Evolutionary conservation across 2,888 invertebrate species (phyloP).

Genomic region (Diaperis boleti): DNA sequence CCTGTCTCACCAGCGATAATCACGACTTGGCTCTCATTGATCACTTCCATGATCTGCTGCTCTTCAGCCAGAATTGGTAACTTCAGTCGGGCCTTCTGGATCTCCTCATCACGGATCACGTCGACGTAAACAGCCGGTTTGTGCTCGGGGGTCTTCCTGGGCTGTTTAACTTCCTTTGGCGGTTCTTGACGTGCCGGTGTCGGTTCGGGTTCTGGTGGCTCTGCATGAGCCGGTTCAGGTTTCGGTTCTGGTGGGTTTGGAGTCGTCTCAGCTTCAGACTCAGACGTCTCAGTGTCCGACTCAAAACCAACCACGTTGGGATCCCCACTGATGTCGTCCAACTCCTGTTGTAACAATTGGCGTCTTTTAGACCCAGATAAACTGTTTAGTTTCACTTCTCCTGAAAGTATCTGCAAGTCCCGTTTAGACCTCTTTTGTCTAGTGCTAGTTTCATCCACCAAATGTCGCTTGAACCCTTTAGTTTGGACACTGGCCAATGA

Average conservation of each 20-base stretch:
- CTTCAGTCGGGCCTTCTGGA: slow-evolving; percentile 87
- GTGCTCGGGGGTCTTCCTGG: too few relatives aligned
- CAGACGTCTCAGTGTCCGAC: slow-evolving; percentile 55
- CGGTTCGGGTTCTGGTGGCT: slow-evolving; percentile 37
- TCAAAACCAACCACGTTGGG: slow-evolving; percentile 80
- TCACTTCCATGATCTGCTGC: slow-evolving; percentile 93
- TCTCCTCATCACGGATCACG: slow-evolving; percentile 80
- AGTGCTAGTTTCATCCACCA: slow-evolving; percentile 61
- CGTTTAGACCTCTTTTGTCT: slow-evolving; percentile 61
- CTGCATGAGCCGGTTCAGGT: background rate
- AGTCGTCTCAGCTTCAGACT: slow-evolving; percentile 46
- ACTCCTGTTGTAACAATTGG: slow-evolving; percentile 65
- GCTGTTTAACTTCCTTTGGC: too few relatives aligned
- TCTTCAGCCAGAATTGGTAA: slow-evolving; percentile 94
- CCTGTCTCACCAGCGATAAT: slow-evolving; percentile 81
- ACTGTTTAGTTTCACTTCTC: slow-evolving; percentile 58
- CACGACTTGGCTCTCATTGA: slow-evolving; percentile 90
- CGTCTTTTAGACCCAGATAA: slow-evolving; percentile 71
- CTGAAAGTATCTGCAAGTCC: slow-evolving; percentile 55
- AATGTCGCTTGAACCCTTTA: slow-evolving; percentile 80
- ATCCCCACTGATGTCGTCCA: slow-evolving; percentile 68
- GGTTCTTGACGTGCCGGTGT: background rate
- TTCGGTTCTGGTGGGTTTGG: slow-evolving; percentile 32
- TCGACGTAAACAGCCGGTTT: slow-evolving; percentile 78
- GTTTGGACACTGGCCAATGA: slow-evolving; percentile 88